Conservation (phyloP, 2,888 invertebrate genomes). For the Tipula vernalis region DNA sequence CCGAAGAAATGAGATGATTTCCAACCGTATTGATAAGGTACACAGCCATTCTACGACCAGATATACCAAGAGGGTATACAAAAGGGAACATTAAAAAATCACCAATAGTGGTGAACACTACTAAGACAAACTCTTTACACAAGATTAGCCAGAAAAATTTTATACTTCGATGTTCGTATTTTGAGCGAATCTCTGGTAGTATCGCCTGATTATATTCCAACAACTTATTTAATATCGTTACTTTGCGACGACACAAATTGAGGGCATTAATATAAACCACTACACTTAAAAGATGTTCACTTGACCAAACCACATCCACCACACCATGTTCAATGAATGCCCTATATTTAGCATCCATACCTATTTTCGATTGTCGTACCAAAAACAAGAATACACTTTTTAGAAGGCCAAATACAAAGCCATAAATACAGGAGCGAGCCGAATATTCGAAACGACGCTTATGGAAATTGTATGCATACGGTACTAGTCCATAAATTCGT, state of each 20-base stretch:
- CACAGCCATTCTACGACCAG: background rate
- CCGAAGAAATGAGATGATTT: background rate
- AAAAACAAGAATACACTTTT: background rate
- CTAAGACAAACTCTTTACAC: background rate
- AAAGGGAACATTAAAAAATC: background rate
- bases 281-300: background rate
- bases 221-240: background rate
- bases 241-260: background rate
- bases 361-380: background rate
- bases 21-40: background rate
- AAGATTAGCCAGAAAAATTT: background rate
- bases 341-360: background rate
- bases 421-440: background rate
- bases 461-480: background rate
- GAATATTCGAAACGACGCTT: background rate
- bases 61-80: background rate
- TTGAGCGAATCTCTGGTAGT: no score
- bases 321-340: background rate
- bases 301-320: background rate
- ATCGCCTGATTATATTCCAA: background rate
- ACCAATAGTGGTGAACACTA: background rate
- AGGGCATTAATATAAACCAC: background rate
- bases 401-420: background rate
- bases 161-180: background rate
- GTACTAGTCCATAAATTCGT: background rate